phyloP scores from a whole-genome alignment of 2,888 invertebrate species.

The Torymus aiolomorphi region DNA sequence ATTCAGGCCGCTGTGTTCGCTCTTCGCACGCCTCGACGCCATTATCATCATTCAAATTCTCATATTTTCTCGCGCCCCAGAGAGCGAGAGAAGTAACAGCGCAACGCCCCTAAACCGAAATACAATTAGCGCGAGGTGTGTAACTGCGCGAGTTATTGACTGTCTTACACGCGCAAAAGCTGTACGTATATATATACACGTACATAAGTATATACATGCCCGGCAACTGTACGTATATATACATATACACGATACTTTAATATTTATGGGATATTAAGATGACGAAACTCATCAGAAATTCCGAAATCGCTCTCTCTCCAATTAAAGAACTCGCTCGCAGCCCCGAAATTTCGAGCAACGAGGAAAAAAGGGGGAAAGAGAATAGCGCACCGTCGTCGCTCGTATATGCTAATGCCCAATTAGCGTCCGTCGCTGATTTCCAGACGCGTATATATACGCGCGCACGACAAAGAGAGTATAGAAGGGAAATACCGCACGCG shows the following conservation, averaged over 20 bases:
- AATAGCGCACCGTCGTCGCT: background rate
- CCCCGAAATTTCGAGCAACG: background rate
- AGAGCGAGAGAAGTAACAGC: background rate
- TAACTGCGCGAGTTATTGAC: no score
- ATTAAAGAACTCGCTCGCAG: no score
- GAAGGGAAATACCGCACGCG: background rate
- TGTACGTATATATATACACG: no score
- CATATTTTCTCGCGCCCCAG: constrained; percentile 26
- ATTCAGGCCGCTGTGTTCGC: constrained; percentile 66
- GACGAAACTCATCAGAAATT: no score
- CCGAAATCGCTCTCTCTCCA: no score
- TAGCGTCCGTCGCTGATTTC: constrained; percentile 17
- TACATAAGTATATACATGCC: no score
- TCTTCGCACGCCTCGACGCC: constrained; percentile 47
- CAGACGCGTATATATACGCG: background rate
- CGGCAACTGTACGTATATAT: no score
- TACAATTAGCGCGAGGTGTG: no score
- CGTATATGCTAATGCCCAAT: constrained; percentile 53
- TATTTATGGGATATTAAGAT: no score
- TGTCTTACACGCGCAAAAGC: no score
- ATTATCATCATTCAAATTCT: constrained; percentile 40
- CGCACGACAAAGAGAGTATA: background rate
- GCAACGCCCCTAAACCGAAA: no score
- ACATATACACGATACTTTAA: no score
- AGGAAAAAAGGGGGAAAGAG: background rate